These are phyloP conservation scores for Zosterops lateralis DNA, from an alignment of 2,113 vertebrate species.

Conservation along the genomic window DNA sequence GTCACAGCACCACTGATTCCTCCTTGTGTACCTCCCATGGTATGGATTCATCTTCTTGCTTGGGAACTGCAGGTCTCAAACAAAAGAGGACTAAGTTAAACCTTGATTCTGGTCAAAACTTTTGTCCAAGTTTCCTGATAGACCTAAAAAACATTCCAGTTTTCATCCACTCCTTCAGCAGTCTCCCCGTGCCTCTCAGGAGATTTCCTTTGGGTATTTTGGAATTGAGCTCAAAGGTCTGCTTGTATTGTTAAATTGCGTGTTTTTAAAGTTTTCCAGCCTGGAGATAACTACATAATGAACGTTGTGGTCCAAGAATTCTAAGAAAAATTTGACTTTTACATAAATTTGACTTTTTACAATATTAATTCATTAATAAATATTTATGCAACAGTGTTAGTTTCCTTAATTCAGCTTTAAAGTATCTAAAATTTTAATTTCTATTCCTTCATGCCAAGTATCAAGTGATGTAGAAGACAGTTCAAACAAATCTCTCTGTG, in stretches of 20 bases:
- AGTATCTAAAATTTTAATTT: not conserved
- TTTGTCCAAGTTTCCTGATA: not conserved
- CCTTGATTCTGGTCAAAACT: not conserved
- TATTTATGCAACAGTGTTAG: not conserved
- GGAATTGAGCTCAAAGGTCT: not conserved
- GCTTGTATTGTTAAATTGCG: not conserved
- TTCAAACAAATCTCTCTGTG: not conserved
- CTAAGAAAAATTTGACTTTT: not conserved
- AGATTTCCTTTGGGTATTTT: not conserved
- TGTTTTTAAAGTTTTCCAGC: not conserved
- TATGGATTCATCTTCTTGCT: not conserved
- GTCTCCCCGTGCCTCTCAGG: rapidly evolving
- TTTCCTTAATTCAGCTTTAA: not conserved
- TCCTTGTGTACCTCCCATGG: not conserved
- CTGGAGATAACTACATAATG: not conserved
- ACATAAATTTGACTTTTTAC: not conserved
- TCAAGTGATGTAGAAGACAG: not conserved
- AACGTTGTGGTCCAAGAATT: not conserved
- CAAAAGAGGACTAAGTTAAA: not conserved
- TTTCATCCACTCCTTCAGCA: not conserved
- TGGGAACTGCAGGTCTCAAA: not conserved
- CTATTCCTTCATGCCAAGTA: not conserved
- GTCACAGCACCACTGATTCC: not conserved
- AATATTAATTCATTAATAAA: not conserved
- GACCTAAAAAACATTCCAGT: no score